phyloP scores from a whole-genome alignment of 2,888 invertebrate species.

The Osmoderma eremita region DNA sequence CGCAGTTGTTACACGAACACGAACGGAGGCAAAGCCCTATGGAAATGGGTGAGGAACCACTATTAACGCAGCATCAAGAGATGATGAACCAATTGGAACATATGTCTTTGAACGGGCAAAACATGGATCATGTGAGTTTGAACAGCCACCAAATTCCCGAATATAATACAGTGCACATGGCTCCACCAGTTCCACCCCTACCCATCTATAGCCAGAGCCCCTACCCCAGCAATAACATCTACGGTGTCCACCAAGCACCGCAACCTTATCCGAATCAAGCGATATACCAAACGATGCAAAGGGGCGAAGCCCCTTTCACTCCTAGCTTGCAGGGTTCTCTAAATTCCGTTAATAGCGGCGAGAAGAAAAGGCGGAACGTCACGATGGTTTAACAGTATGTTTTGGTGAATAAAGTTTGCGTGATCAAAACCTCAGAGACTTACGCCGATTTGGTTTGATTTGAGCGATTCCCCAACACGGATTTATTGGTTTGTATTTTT shows the following conservation, averaged over 20 bases:
- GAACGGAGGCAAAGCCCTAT: conserved; percentile 68
- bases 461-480: not conserved
- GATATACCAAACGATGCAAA: conserved; percentile 62
- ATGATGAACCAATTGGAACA: conserved; percentile 56
- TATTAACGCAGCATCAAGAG: conserved; percentile 55
- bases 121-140: conserved; percentile 58
- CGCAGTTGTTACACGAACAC: conserved; percentile 69
- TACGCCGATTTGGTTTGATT: conserved; percentile 25
- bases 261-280: conserved; percentile 54
- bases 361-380: conserved; percentile 69
- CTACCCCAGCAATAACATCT: conserved; percentile 63
- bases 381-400: conserved; percentile 69
- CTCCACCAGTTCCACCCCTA: conserved; percentile 68
- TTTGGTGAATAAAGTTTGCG: conserved; percentile 54
- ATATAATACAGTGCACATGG: conserved; percentile 53
- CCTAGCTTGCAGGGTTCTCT: conserved; percentile 68
- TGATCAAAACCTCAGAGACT: conserved; percentile 54
- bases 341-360: conserved; percentile 68
- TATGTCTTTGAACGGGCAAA: conserved; percentile 59
- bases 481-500: not conserved
- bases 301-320: conserved; percentile 64
- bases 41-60: conserved; percentile 52
- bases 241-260: conserved; percentile 61
- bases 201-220: conserved; percentile 62
- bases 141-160: conserved; percentile 58